phyloP scores from a whole-genome alignment of 2,888 invertebrate genomes.

The Ctena decussata region DNA sequence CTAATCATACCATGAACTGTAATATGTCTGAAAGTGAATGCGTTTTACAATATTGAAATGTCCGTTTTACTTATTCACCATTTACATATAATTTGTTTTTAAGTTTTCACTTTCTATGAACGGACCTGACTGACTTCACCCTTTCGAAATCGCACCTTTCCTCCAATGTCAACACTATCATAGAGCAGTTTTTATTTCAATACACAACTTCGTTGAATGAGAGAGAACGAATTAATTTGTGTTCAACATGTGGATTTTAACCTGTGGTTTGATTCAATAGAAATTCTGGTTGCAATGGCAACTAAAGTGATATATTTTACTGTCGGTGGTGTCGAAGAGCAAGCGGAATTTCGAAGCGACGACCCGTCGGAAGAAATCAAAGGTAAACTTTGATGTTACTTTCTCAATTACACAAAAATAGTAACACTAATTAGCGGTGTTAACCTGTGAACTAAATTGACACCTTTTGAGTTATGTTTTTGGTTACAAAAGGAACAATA shows the following conservation, averaged over 20 bases:
- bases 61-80: too few relatives aligned
- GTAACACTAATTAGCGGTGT: neutral
- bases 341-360: constrained; percentile 83
- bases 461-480: neutral
- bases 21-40: too few relatives aligned
- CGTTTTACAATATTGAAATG: too few relatives aligned
- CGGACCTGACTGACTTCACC: neutral
- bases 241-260: constrained; percentile 15
- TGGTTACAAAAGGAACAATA: neutral
- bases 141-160: neutral
- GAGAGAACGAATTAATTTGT: neutral
- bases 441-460: neutral
- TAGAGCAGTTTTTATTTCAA: neutral
- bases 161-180: neutral
- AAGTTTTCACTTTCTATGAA: neutral
- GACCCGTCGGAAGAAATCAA: constrained; percentile 83
- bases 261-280: neutral
- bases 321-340: constrained; percentile 81
- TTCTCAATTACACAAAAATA: neutral
- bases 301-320: constrained; percentile 85
- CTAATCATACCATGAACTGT: too few relatives aligned
- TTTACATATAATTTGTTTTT: neutral
- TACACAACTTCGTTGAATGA: constrained; percentile 3
- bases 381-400: constrained; percentile 74
- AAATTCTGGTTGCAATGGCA: constrained; percentile 73